Base-by-base conservation (phyloP, 2,888 invertebrate species). In the Lysandra bellargus region DNA sequence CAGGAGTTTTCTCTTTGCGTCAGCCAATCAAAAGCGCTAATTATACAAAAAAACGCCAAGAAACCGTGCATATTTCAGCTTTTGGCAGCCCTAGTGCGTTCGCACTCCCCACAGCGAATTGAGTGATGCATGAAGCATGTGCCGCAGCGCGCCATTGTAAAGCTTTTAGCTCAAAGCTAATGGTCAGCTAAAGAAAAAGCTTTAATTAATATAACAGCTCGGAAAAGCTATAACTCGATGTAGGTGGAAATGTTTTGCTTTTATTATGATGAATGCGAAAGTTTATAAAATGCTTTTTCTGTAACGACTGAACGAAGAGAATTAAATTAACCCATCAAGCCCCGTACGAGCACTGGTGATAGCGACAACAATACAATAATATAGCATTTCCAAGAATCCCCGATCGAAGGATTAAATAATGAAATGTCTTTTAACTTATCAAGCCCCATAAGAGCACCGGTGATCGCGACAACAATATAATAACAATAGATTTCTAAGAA, bases 41-140 rank as follows among this genome's bases (percentile, higher is more conserved):
- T 57, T 57, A 57, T 17, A 17, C 57, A 4, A 17, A 57, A 57
- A 57, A 57, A 14, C 3, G 0, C 14, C 17, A 4, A 49, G 17
- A 57, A 17, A 17, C 57, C 57, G 57, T 57, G 57, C 57, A 17
- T 12, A 33, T 33, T 14, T 33, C 14, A 33, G 33, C 30, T 37
- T 69, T 53, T 14, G 75, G 1, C 76, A 76, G 53, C 76, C 76
- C 76, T 76, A 14, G 17, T 44, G 57, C 17, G 33, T 76, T 76
- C n/a, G n/a, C 53, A 53, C 77, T 72, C 40, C 78, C 33, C 23
- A 74, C 53, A 57, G 57, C 73, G 72, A 69, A 64, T 78, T 80
- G 81, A 79, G 79, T 78, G 82, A 81, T 79, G 82, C 80, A 81
- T 77, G 78, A 73, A 76, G 53, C 33, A 57, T 33, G 49, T 44